Evolutionary conservation across 2,113 vertebrate genomes (phyloP).

Genomic region (Callipepla squamata): DNA sequence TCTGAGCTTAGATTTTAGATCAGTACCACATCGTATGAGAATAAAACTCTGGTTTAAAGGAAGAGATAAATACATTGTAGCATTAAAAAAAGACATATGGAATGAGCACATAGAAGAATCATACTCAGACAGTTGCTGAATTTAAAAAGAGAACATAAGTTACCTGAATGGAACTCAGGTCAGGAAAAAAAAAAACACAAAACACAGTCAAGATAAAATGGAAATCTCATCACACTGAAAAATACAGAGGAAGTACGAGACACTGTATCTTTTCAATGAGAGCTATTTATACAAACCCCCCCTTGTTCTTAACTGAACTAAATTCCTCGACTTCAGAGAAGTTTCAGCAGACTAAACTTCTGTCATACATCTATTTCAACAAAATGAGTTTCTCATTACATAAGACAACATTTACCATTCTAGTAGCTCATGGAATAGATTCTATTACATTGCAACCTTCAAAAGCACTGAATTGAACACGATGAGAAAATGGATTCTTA

Average conservation of each 20-base stretch:
- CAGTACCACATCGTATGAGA: background rate
- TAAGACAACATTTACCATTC: background rate
- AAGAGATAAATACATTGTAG: background rate
- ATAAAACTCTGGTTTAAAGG: background rate
- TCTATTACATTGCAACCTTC: background rate
- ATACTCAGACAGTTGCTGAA: background rate
- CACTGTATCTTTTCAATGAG: background rate
- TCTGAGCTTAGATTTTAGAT: background rate
- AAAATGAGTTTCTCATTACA: background rate
- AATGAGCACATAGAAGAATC: background rate
- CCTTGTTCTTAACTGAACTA: background rate
- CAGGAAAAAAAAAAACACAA: background rate
- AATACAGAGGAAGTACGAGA: background rate
- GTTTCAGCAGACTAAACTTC: background rate
- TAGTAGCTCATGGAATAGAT: background rate
- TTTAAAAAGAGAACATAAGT: background rate
- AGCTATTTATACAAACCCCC: background rate
- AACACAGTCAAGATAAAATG: no score
- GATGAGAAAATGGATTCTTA: background rate
- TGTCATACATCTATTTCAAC: background rate
- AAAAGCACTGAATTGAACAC: background rate
- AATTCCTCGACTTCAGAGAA: background rate
- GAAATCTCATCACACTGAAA: background rate
- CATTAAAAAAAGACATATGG: background rate
- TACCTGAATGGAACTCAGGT: background rate